Evolutionary conservation across 2,888 invertebrate genomes (phyloP).

Genomic region (Thereva nobilitata): DNA sequence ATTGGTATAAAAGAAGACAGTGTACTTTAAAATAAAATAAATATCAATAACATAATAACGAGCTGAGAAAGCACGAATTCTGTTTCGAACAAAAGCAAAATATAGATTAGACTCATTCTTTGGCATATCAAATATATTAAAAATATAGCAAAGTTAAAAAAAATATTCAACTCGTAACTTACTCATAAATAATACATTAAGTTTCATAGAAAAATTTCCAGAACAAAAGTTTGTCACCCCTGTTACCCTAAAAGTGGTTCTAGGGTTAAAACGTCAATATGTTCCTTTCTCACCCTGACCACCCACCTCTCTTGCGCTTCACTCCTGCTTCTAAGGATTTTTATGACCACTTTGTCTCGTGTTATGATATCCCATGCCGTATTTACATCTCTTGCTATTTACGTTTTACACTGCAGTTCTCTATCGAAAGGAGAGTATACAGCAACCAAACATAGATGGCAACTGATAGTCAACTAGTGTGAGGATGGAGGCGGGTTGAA

Average conservation of each 20-base stretch:
- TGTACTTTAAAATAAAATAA: too few species aligned
- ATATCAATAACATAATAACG: too few species aligned
- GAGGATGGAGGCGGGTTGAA: too few species aligned
- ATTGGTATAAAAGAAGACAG: too few species aligned
- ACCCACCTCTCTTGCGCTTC: conserved; percentile 2
- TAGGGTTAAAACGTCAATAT: conserved; percentile 30
- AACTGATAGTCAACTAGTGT: background rate
- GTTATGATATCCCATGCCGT: conserved; percentile 23
- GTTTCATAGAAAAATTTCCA: too few species aligned
- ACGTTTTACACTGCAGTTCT: background rate
- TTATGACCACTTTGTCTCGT: conserved; percentile 26
- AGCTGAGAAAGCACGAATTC: too few species aligned
- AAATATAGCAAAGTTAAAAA: too few species aligned
- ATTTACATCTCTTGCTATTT: conserved; percentile 28
- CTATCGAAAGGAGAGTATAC: conserved; percentile 8
- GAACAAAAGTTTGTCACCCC: conserved; percentile 20
- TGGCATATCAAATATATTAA: too few species aligned
- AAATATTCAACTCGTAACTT: too few species aligned
- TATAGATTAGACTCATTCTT: too few species aligned
- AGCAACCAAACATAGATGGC: background rate
- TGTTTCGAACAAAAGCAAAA: too few species aligned
- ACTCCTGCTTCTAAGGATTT: conserved; percentile 1
- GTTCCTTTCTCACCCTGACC: conserved; percentile 4
- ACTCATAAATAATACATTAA: too few species aligned
- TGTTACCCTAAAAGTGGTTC: conserved; percentile 20